Percentiles rank a stretch among this genome's conserved stretches.
These are phyloP conservation scores for Nyctibius bracteatus DNA, from an alignment of 2,113 vertebrate genomes.

Conservation along the genomic window DNA sequence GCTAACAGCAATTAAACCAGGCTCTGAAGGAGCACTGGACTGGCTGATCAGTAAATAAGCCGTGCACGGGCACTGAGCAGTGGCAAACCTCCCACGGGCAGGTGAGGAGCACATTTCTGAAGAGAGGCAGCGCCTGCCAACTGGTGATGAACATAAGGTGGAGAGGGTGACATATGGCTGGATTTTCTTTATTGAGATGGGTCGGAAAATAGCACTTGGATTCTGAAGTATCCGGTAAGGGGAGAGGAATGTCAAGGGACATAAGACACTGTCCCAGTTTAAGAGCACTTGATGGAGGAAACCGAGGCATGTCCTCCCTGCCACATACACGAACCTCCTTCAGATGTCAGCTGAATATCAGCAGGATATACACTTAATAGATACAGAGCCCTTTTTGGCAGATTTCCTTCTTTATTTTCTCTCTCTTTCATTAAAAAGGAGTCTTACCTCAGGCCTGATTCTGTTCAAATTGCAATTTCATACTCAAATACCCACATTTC, in stretches of 20 bases:
- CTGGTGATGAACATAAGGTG: neutral
- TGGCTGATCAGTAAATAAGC: rapidly evolving
- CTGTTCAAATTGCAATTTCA: neutral
- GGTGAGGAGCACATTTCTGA: neutral
- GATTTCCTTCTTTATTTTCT: neutral
- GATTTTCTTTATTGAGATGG: neutral
- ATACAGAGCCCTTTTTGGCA: neutral
- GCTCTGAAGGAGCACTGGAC: neutral
- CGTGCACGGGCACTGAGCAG: neutral
- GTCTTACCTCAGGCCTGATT: neutral
- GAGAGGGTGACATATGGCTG: neutral
- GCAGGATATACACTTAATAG: rapidly evolving
- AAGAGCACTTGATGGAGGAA: neutral
- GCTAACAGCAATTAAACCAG: neutral
- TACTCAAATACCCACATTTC: neutral
- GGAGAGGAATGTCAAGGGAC: neutral
- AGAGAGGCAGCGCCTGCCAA: neutral
- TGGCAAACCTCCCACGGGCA: neutral
- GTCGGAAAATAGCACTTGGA: neutral
- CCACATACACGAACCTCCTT: neutral
- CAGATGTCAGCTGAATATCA: rapidly evolving
- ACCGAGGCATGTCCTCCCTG: neutral
- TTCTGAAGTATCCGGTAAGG: neutral
- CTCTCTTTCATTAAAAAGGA: neutral
- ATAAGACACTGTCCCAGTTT: neutral